Evolutionary conservation across 2,888 invertebrate genomes (phyloP).

Genomic region (Mythimna loreyi): DNA sequence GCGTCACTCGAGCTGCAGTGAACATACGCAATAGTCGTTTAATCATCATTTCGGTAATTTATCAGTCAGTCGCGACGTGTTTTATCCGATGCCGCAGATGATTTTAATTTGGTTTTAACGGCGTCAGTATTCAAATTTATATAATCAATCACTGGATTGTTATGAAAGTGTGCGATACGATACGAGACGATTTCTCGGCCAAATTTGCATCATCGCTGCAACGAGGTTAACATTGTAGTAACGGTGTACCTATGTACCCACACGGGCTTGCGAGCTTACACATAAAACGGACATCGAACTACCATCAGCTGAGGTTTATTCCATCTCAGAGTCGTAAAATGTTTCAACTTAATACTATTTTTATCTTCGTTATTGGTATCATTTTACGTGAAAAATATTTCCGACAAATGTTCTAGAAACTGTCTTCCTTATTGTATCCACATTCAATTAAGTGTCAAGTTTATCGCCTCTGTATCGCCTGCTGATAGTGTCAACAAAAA

Average conservation of each 20-base stretch:
- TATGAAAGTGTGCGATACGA: slow-evolving; percentile 89
- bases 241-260: slow-evolving; percentile 38
- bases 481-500: slow-evolving; percentile 43
- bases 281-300: slow-evolving; percentile 63
- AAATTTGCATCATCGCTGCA: slow-evolving; percentile 87
- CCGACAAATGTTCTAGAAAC: slow-evolving; percentile 63
- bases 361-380: slow-evolving; percentile 56
- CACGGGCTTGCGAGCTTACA: slow-evolving; percentile 42
- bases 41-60: slow-evolving; percentile 87
- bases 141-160: slow-evolving; percentile 90
- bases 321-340: slow-evolving; percentile 50
- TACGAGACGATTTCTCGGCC: slow-evolving; percentile 86
- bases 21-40: slow-evolving; percentile 81
- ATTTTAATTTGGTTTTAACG: slow-evolving; percentile 89
- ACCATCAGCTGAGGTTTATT: slow-evolving; percentile 55
- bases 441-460: slow-evolving; percentile 54
- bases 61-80: slow-evolving; percentile 85
- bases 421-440: slow-evolving; percentile 58
- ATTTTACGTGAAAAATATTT: slow-evolving; percentile 58
- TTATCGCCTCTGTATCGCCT: slow-evolving; percentile 38
- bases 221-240: slow-evolving; percentile 74
- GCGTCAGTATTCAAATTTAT: slow-evolving; percentile 88
- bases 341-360: slow-evolving; percentile 59
- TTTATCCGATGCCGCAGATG: slow-evolving; percentile 86
- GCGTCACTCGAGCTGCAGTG: slow-evolving; percentile 61